Conservation (phyloP, 2,113 vertebrate species). For the Oryzias celebensis region DNA sequence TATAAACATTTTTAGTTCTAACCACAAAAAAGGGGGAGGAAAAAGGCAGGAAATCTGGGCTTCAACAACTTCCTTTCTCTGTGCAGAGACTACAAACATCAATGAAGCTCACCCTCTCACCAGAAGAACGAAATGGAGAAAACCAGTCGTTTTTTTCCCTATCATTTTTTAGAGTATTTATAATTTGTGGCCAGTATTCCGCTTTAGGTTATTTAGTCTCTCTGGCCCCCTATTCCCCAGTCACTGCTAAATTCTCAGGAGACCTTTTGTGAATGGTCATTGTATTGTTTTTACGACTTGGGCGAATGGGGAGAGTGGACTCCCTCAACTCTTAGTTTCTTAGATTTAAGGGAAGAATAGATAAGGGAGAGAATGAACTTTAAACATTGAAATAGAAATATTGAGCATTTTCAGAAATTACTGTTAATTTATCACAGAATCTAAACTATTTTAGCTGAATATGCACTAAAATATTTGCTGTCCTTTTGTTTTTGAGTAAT, state of each 20-base stretch:
- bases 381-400: constrained; percentile 36
- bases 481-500: no score
- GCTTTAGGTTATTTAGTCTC: constrained; percentile 77
- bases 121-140: constrained; percentile 87
- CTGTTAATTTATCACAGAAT: no score
- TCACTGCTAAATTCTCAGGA: constrained; percentile 67
- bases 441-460: no score
- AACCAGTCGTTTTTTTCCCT: constrained; percentile 75
- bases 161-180: constrained; percentile 81
- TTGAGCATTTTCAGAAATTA: no score
- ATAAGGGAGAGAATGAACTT: constrained; percentile 38
- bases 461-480: no score
- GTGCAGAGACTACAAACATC: constrained; percentile 77
- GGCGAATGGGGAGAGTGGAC: constrained; percentile 53
- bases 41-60: constrained; percentile 93
- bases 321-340: constrained; percentile 57
- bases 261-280: constrained; percentile 68
- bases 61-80: constrained; percentile 96
- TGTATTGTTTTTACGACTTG: constrained; percentile 67
- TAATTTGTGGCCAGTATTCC: constrained; percentile 89
- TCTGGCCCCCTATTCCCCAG: constrained; percentile 59
- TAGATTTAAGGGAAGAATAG: constrained; percentile 55
- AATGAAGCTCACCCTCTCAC: constrained; percentile 80
- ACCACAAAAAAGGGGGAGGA: constrained; percentile 92
- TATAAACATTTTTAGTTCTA: constrained; percentile 89